Base-by-base conservation (phyloP, 2,797 vertebrate species). In the Chrosomus eos region DNA sequence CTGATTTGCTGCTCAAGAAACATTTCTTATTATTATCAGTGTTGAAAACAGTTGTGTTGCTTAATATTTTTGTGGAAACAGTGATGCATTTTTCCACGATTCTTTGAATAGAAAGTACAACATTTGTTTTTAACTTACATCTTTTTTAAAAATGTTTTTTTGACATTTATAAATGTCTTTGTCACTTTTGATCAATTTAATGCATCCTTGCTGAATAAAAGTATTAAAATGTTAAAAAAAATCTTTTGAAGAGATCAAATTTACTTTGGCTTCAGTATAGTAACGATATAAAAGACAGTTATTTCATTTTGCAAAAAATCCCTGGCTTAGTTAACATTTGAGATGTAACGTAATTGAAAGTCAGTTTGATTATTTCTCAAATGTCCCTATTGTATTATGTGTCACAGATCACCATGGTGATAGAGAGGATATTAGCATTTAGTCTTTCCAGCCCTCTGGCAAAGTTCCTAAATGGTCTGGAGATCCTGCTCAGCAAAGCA, bases 381-480 rank as follows among this genome's bases (percentile, higher is more conserved):
- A 13, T 68, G 4, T 9, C 23, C 26, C 21, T 2, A 38, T 58
- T 45, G 26, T 43, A 18, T 28, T 53, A 28, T 64, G 19, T 83
- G 74, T 71, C 31, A 1, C 91, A 99, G 98, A 94, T 99, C 18
- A 92, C 94, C 28, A 94, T 97, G 83, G 96, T 99, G 66, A 93
- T 98, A 18, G 96, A 98, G 88, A 95, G 98, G 92, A 97, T 99
- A 89, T 78, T 87, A 90, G 90, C 93, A 74, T 99, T 99, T 89
- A 95, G 96, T 23, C 95, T 99, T 82, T 96, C 97, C 81, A 96
- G 97, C 91, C 97, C 98, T 7, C 93, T 99, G 70, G 97, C 98
- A 13, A 99, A 99, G 90, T 97, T 99, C 85, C 93, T 99, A 14
- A 98, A 97, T 33, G 98, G 98, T n/a, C 92, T 99, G 91, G 98